Percentiles rank a stretch among this genome's conserved stretches.
phyloP scores from a whole-genome alignment of 2,888 invertebrate genomes.

The Epistrophe grossulariae region DNA sequence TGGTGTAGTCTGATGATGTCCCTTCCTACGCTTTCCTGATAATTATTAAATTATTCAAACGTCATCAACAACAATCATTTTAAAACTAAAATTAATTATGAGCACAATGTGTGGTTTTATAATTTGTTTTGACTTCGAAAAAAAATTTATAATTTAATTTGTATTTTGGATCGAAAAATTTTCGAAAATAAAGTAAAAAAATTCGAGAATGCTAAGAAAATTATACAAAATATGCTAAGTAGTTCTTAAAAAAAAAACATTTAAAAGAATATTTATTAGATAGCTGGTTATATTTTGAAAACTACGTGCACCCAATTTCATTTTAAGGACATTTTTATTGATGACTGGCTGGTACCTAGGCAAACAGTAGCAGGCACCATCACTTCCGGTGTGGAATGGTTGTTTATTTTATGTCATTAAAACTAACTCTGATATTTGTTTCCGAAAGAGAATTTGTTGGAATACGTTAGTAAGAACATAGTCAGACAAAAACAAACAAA shows the following conservation, averaged over 20 bases:
- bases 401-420: conserved; percentile 55
- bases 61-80: conserved; percentile 27
- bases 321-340: conserved; percentile 20
- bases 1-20: neutral
- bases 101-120: conserved; percentile 48
- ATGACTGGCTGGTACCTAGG: conserved; percentile 2
- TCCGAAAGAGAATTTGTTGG: conserved; percentile 33
- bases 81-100: conserved; percentile 62
- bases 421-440: conserved; percentile 35
- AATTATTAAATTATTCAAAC: conserved; percentile 5
- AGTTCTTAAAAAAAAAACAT: conserved; percentile 20
- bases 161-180: neutral
- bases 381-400: conserved; percentile 57
- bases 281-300: neutral
- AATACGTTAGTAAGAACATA: neutral
- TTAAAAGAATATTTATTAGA: conserved; percentile 8
- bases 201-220: neutral
- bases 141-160: neutral
- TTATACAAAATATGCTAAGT: neutral
- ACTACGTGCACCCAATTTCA: conserved; percentile 3
- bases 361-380: conserved; percentile 16
- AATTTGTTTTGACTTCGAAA: conserved; percentile 25
- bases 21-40: conserved; percentile 21
- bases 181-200: neutral
- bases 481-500: conserved; percentile 43